Evolutionary conservation across 2,113 vertebrate genomes (phyloP).

Genomic region (Hipposideros armiger): DNA sequence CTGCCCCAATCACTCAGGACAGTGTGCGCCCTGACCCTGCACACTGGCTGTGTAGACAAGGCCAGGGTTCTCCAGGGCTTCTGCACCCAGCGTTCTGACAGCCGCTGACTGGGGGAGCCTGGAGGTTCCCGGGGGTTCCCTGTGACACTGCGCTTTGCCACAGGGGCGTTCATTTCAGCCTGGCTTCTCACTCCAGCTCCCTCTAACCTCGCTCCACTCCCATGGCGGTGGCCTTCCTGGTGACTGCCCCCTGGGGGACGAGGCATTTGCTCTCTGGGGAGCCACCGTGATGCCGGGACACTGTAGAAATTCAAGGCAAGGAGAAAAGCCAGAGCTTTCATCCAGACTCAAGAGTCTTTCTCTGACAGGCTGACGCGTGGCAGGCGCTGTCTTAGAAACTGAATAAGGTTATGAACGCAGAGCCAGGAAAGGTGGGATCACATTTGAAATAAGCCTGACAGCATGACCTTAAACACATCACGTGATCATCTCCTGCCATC

Average conservation of each 20-base stretch:
- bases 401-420: fast-evolving
- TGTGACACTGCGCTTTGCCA: not conserved
- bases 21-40: fast-evolving
- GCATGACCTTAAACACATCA: fast-evolving
- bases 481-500: fast-evolving
- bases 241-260: too few relatives aligned
- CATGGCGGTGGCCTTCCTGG: fast-evolving
- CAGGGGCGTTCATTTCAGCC: fast-evolving
- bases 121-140: not conserved
- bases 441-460: fast-evolving
- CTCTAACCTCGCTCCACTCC: too few relatives aligned
- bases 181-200: not conserved
- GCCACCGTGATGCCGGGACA: fast-evolving
- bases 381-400: fast-evolving
- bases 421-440: fast-evolving
- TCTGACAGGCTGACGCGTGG: fast-evolving
- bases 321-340: not conserved
- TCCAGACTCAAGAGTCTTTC: too few relatives aligned
- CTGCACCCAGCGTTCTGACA: too few relatives aligned
- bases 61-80: not conserved
- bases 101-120: too few relatives aligned
- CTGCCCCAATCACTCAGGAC: fast-evolving
- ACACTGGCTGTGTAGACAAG: not conserved
- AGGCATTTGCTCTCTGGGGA: not conserved
- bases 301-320: not conserved